Evolutionary conservation across 2,113 vertebrate species (phyloP).

Genomic region (Eolophus roseicapilla): DNA sequence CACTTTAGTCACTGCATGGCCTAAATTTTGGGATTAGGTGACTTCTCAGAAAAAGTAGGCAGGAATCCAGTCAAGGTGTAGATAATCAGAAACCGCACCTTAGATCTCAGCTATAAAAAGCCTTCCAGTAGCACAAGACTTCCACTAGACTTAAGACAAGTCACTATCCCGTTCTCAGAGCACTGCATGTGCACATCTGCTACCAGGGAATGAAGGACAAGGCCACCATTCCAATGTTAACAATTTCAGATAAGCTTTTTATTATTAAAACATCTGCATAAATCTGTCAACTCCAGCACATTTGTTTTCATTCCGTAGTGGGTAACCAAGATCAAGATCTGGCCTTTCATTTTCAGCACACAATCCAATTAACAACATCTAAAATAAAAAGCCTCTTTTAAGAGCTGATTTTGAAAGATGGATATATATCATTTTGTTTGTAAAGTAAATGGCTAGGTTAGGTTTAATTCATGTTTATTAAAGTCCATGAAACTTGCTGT

Average conservation of each 20-base stretch:
- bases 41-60: background rate
- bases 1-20: background rate
- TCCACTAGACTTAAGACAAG: background rate
- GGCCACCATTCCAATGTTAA: background rate
- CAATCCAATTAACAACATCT: background rate
- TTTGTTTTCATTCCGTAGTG: background rate
- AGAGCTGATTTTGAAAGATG: background rate
- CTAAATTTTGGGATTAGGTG: background rate
- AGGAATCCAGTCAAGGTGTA: background rate
- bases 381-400: background rate
- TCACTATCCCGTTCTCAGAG: background rate
- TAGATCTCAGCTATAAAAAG: background rate
- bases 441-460: background rate
- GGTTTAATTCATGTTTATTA: background rate
- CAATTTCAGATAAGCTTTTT: background rate
- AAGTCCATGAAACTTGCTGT: background rate
- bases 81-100: background rate
- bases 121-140: background rate
- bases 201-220: background rate
- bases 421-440: background rate
- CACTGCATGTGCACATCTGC: rapidly evolving
- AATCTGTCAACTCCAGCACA: background rate
- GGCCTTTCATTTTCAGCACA: background rate
- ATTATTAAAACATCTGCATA: background rate
- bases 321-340: background rate